phyloP scores from a whole-genome alignment of 2,797 vertebrate genomes.

The Glossophaga mutica region DNA sequence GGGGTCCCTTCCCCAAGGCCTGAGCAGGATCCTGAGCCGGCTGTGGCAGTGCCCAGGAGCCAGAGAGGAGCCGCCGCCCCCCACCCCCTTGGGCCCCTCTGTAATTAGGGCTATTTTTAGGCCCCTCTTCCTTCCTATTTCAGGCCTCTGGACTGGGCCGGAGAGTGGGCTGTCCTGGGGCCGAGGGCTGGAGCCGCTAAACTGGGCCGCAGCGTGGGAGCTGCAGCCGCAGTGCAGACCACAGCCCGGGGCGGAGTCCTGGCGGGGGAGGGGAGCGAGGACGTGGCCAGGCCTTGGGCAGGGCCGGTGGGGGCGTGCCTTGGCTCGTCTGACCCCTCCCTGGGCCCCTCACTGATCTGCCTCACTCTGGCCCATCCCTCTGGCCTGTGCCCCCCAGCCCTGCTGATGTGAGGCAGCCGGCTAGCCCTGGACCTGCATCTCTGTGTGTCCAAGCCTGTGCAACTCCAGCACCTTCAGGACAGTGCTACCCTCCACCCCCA shows the following conservation, averaged over 20 bases:
- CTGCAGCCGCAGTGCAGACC: slow-evolving; percentile 74
- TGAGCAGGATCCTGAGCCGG: slow-evolving; percentile 64
- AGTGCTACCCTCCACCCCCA: not conserved
- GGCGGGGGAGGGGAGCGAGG: slow-evolving; percentile 50
- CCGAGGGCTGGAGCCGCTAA: slow-evolving; percentile 73
- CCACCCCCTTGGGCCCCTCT: slow-evolving; percentile 77
- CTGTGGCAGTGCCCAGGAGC: slow-evolving; percentile 75
- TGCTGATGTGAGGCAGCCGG: not conserved
- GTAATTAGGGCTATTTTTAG: slow-evolving; percentile 86
- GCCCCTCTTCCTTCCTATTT: slow-evolving; percentile 83
- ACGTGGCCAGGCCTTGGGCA: slow-evolving; percentile 16
- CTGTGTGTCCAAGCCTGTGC: not conserved
- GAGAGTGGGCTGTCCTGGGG: slow-evolving; percentile 78
- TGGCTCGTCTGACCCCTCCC: not conserved
- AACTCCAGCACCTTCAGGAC: not conserved
- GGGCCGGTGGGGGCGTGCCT: slow-evolving; percentile 11
- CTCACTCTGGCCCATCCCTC: not conserved
- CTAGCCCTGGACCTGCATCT: not conserved
- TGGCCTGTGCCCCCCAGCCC: not conserved
- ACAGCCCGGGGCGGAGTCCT: slow-evolving; percentile 63
- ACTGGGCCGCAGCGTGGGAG: slow-evolving; percentile 79
- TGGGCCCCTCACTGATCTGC: not conserved
- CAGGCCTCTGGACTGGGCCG: slow-evolving; percentile 77
- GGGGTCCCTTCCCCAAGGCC: slow-evolving; percentile 63
- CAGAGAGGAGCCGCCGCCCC: slow-evolving; percentile 70